Evolutionary conservation across 2,113 vertebrate genomes (phyloP), one percentile per base, ranked within the genome.

Genomic region (Ceyx cyanopectus): DNA sequence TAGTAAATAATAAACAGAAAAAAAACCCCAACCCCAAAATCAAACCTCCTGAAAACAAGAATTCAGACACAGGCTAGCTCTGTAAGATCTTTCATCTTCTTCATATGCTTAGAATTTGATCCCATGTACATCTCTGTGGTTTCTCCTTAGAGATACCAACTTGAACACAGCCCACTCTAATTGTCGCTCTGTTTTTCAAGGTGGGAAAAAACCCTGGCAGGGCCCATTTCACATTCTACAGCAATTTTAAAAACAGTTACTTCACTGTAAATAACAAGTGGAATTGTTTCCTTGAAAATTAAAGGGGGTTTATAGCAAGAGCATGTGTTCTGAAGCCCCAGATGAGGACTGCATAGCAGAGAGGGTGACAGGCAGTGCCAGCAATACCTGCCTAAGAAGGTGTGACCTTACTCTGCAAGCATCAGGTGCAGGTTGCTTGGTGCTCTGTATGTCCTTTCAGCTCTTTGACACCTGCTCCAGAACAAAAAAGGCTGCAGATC

Each of bases 401-500:
- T 6, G 1, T 45, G 69, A 56, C 61, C 81, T 18, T 53, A 29
- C 56, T 19, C 26, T 85, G 24, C 0, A 0, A 8, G 67, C 34
- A 6, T 27, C 0, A 3, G 53, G 32, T 83, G 41, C 3, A 2
- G 32, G 57, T 43, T 37, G 6, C 56, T 46, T 0, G 0, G 0
- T 48, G 58, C 83, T 30, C 57, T 45, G 5, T 10, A 14, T 10
- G 5, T 30, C 65, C 65, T 56, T 65, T 40, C 51, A 70, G 43
- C 43, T 74, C 60, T 57, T 43, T 34, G 76, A 61, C 32, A 34
- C 18, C 82, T 69, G 3, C 74, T 40, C 10, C 16, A n/a, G 73
- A 32, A 53, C 34, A n/a, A 27, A 51, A 8, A 72, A 3, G 7
- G 32, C 76, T 90, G 81, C 74, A 85, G 56, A 32, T 27, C 24